Base-by-base conservation (phyloP, 1,140 invertebrate species). In the Drosophila sucinea region DNA sequence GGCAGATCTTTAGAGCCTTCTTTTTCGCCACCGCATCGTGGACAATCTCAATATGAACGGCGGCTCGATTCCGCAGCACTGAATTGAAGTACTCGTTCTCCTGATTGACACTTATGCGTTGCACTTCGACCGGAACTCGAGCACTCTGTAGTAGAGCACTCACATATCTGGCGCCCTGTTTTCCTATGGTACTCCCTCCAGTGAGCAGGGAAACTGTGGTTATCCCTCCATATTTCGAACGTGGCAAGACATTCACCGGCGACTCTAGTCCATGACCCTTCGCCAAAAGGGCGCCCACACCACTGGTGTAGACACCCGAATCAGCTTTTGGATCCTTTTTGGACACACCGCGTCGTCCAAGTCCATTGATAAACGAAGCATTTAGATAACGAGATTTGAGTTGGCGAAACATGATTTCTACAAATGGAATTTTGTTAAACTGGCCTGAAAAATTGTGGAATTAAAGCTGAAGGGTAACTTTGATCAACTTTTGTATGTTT, bases 161-260 rank as follows among this genome's bases (percentile, higher is more conserved):
- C 27, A 91, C 82, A 57, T 77, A 91, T 3, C 72, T 63, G 33
- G 79, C 81, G 10, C 89, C 89, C 71, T 76, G 67, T 41, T 83
- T 65, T 2, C 89, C 89, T 29, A 91, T 89, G 1, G 72, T 68
- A 0, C 67, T 73, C 3, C 63, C 51, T 2, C 89, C 89, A 1
- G 84, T 85, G 7, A 89, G 66, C 29, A 91, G 51, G 0, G 89
- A 77, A 0, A 89, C 67, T 3, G 68, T 62, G 7, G 83, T 77
- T 23, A 82, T 74, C 2, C 89, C 89, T 0, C 89, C 89, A 11
- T 91, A 91, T 32, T 79, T 70, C 0, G 84, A 54, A 0, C 38
- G 30, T 2, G 89, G 89, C 47, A 89, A 11, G 1, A 82, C 66
- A 23, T 70, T 32, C 0, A 90, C 63, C 1, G 57, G 38, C 0